These are phyloP conservation scores for Oncorhynchus clarkii DNA, from an alignment of 2,113 vertebrate species.

Conservation along the genomic window DNA sequence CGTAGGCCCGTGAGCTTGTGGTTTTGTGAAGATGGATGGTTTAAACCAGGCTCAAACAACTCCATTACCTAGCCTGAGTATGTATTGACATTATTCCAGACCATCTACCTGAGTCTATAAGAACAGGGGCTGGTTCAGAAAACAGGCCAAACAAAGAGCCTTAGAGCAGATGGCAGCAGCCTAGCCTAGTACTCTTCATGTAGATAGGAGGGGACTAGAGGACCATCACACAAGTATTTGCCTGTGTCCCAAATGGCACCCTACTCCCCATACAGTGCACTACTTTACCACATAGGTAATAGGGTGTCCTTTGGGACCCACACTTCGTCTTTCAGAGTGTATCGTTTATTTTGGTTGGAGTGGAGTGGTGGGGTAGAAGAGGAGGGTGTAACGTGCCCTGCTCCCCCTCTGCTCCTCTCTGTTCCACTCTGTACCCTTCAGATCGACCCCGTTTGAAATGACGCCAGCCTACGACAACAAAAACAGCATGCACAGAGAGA, in stretches of 20 bases:
- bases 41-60: too few relatives aligned
- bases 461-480: too few relatives aligned
- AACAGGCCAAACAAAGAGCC: slow-evolving; percentile 22
- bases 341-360: neutral
- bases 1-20: too few relatives aligned
- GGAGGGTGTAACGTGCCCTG: neutral
- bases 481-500: neutral
- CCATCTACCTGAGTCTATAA: slow-evolving; percentile 15
- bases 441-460: neutral
- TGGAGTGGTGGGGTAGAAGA: neutral
- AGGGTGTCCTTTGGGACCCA: neutral
- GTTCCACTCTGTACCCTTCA: neutral
- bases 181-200: neutral
- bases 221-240: too few relatives aligned
- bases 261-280: too few relatives aligned
- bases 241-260: too few relatives aligned
- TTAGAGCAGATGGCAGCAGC: slow-evolving; percentile 37
- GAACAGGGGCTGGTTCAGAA: slow-evolving; percentile 30
- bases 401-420: neutral
- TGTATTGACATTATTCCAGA: neutral
- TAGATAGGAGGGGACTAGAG: too few relatives aligned
- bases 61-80: too few relatives aligned
- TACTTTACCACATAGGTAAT: neutral
- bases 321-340: neutral
- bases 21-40: too few relatives aligned